phyloP scores from a whole-genome alignment of 92 coral and sea anemone species.

The Actinernus sp. region DNA sequence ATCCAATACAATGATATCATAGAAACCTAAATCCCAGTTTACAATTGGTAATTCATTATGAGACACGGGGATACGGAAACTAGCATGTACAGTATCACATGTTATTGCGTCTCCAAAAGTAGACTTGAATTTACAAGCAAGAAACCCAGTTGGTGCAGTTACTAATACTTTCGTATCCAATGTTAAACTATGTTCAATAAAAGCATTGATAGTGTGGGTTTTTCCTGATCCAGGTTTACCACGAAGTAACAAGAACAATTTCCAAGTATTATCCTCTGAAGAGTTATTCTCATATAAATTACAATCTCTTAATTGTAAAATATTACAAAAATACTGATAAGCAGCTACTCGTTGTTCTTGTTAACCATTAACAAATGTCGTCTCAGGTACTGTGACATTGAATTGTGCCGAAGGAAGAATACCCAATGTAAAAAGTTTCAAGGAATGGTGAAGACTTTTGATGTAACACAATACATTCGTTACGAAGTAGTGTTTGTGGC shows the following conservation, averaged over 20 bases:
- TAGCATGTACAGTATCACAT: conserved; percentile 32
- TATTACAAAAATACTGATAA: background rate
- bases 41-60: background rate
- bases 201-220: conserved; percentile 13
- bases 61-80: conserved; percentile 20
- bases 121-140: conserved; percentile 22
- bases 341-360: background rate
- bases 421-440: background rate
- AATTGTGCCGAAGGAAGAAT: background rate
- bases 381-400: background rate
- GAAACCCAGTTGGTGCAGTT: conserved; percentile 45
- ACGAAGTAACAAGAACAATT: background rate
- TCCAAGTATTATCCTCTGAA: conserved; percentile 1
- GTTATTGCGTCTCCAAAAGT: background rate
- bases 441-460: background rate
- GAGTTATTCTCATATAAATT: background rate
- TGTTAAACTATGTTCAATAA: background rate
- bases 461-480: conserved; percentile 19
- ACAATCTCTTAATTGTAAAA: background rate
- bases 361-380: background rate
- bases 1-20: conserved; percentile 35
- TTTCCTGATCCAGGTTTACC: conserved; percentile 39
- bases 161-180: conserved; percentile 11
- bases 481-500: conserved; percentile 10
- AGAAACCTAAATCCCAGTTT: conserved; percentile 31